Evolutionary conservation across 2,888 invertebrate genomes (phyloP).

Genomic region (Incurvaria masculella): DNA sequence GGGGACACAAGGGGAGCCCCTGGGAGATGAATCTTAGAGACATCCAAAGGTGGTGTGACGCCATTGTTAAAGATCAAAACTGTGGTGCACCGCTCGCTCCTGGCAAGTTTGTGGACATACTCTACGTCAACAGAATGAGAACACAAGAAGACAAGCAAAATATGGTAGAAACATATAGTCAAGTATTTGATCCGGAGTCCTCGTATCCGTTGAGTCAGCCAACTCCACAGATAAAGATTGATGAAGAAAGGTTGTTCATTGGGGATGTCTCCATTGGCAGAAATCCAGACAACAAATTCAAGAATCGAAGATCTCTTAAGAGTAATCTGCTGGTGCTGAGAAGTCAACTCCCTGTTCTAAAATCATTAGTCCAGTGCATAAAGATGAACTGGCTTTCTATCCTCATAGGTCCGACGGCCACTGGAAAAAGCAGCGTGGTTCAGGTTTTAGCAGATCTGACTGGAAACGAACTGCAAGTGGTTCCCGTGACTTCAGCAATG

Average conservation of each 20-base stretch:
- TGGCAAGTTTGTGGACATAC: conserved; percentile 67
- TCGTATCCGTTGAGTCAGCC: conserved; percentile 50
- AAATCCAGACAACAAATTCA: conserved; percentile 35
- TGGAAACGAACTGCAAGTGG: conserved; percentile 68
- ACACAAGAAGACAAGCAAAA: conserved; percentile 70
- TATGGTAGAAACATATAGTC: conserved; percentile 54
- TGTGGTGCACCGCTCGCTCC: conserved; percentile 33
- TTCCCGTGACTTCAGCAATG: conserved; percentile 88
- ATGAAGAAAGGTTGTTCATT: conserved; percentile 55
- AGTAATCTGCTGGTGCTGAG: conserved; percentile 44
- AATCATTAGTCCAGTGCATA: conserved; percentile 81
- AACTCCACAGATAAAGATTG: conserved; percentile 58
- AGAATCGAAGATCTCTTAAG: conserved; percentile 31
- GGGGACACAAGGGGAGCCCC: conserved; percentile 83
- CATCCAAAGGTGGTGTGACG: conserved; percentile 89
- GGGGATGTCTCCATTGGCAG: conserved; percentile 60
- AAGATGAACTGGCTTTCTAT: conserved; percentile 92
- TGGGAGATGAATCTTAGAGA: conserved; percentile 98
- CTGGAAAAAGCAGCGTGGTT: conserved; percentile 79
- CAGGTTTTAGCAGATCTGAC: conserved; percentile 72
- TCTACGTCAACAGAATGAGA: conserved; percentile 88
- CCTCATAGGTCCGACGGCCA: conserved; percentile 73
- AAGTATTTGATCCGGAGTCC: conserved; percentile 43
- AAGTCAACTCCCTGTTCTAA: conserved; percentile 64
- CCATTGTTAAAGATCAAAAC: conserved; percentile 49